A percentile compares a stretch with the other conserved stretches of the same genome.
These are phyloP conservation scores for Rhizoglyphus robini DNA, from an alignment of 1,140 invertebrate species.

Conservation along the genomic window DNA sequence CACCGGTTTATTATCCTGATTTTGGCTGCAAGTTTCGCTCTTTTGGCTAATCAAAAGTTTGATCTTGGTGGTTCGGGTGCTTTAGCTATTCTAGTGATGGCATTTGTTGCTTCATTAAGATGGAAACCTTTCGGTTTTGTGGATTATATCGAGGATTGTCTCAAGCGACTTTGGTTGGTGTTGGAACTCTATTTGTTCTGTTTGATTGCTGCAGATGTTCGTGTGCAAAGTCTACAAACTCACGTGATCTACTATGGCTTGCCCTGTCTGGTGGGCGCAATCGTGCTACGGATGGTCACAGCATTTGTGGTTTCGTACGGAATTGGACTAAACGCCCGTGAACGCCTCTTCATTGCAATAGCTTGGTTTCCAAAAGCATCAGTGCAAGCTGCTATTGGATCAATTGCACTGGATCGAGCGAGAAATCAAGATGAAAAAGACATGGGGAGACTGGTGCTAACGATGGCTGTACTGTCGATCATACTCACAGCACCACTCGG, in stretches of 20 bases:
- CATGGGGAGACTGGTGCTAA: slow-evolving; percentile 37
- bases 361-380: slow-evolving; percentile 89
- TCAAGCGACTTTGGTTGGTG: slow-evolving; percentile 79
- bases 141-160: slow-evolving; percentile 56
- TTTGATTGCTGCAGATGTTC: slow-evolving; percentile 70
- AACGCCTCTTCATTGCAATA: slow-evolving; percentile 72
- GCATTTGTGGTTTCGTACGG: slow-evolving; percentile 46
- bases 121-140: slow-evolving; percentile 26
- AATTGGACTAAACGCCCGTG: slow-evolving; percentile 58
- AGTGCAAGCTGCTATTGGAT: slow-evolving; percentile 70
- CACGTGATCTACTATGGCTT: slow-evolving; percentile 30
- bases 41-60: slow-evolving; percentile 63
- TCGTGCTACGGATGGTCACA: slow-evolving; percentile 42
- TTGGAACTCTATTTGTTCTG: slow-evolving; percentile 84
- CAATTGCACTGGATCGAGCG: slow-evolving; percentile 56
- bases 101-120: slow-evolving; percentile 53
- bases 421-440: slow-evolving; percentile 25
- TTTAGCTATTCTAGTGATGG: slow-evolving; percentile 62
- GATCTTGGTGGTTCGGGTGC: slow-evolving; percentile 67
- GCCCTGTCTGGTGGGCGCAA: slow-evolving; percentile 36
- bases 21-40: slow-evolving; percentile 56
- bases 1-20: slow-evolving; percentile 42
- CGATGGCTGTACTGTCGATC: slow-evolving; percentile 66
- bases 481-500: slow-evolving; percentile 77
- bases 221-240: slow-evolving; percentile 31